Percentiles rank a stretch among this genome's conserved stretches.
These are phyloP conservation scores for Coelopa pilipes DNA, from an alignment of 2,888 invertebrate genomes.

Conservation along the genomic window DNA sequence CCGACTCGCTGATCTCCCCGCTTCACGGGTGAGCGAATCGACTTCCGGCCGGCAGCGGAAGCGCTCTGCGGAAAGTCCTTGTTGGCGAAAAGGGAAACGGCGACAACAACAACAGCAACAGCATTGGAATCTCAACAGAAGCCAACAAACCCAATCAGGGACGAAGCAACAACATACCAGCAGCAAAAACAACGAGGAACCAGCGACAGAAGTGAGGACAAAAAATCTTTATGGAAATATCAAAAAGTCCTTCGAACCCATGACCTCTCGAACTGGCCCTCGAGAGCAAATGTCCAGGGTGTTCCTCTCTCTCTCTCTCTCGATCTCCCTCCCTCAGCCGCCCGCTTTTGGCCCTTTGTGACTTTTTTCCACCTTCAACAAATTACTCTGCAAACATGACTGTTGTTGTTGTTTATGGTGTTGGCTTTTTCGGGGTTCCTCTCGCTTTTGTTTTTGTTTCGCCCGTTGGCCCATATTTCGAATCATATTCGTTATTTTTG, in stretches of 20 bases:
- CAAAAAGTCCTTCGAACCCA: neutral
- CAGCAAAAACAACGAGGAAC: too few species aligned
- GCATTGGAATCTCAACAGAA: too few species aligned
- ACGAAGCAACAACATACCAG: too few species aligned
- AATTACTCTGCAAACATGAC: neutral
- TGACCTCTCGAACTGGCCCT: neutral
- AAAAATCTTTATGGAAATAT: neutral
- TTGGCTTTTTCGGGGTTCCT: neutral
- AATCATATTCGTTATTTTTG: neutral
- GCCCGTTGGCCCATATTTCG: neutral
- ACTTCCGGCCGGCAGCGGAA: slow-evolving; percentile 13
- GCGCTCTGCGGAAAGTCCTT: neutral
- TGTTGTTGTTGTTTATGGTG: neutral
- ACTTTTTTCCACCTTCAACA: too few species aligned
- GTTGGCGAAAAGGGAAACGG: neutral
- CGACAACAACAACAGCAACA: too few species aligned
- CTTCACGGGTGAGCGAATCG: slow-evolving; percentile 19
- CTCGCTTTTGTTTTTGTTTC: neutral
- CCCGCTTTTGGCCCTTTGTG: too few species aligned
- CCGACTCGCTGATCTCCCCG: neutral
- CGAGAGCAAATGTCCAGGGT: too few species aligned
- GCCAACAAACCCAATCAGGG: too few species aligned
- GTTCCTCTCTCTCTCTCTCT: too few species aligned
- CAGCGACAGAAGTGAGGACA: neutral
- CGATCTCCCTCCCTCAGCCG: too few species aligned